phyloP scores from a whole-genome alignment of 2,888 invertebrate genomes.

The Drosophila anomelani region DNA sequence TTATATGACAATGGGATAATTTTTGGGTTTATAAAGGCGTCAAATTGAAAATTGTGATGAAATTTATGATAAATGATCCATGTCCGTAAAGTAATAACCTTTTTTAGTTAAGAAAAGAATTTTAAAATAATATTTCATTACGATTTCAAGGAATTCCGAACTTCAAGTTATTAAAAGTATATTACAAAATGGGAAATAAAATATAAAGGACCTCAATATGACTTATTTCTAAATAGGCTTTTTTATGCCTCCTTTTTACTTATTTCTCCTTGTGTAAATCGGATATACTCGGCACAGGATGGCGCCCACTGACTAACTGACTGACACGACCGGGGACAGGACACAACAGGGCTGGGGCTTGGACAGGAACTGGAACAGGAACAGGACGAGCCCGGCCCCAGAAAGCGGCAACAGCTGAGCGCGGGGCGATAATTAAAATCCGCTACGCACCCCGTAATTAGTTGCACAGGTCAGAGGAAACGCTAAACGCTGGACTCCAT shows the following conservation, averaged over 20 bases:
- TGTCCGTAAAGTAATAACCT: neutral
- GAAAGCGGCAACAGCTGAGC: constrained; percentile 71
- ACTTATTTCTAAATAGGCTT: neutral
- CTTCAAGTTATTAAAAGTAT: neutral
- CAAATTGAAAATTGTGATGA: neutral
- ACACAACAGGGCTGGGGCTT: constrained; percentile 5
- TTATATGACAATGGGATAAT: neutral
- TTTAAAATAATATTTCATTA: neutral
- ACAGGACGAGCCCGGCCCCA: constrained; percentile 19
- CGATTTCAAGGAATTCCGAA: neutral
- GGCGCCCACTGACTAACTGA: constrained; percentile 41
- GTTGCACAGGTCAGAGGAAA: constrained; percentile 58
- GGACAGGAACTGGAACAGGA: constrained; percentile 27
- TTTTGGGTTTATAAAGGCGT: neutral
- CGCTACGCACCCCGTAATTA: constrained; percentile 79
- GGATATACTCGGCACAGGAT: constrained; percentile 29
- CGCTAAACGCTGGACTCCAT: constrained; percentile 29
- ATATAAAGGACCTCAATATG: neutral
- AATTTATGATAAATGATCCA: neutral
- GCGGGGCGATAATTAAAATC: constrained; percentile 75
- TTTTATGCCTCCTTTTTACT: neutral
- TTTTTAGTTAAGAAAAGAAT: neutral
- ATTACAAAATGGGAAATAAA: too few relatives aligned
- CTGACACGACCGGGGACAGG: constrained; percentile 32
- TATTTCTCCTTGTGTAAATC: constrained; percentile 9